Base-by-base conservation (phyloP, 1,140 invertebrate genomes). In the Eupristina koningsbergeri region DNA sequence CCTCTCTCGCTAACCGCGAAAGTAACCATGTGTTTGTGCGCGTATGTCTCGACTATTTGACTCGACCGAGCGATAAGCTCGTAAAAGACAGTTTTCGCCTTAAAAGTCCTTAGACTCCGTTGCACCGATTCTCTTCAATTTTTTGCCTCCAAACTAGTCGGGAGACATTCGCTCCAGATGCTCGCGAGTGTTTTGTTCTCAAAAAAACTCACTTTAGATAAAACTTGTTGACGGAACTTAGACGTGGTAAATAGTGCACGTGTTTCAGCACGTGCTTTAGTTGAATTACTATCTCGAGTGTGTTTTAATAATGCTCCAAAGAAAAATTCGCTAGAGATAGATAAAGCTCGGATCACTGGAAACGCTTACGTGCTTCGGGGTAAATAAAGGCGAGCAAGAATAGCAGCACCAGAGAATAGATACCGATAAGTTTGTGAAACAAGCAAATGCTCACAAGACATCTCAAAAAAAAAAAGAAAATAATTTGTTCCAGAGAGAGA, bases 21-120 rank as follows among this genome's bases (percentile, higher is more conserved):
- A 39, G 41, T n/a, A n/a, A 6, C 26, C 34, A 34, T 19, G 22
- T 13, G 39, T 50, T 64, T 9, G 19, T n/a, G 29, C n/a, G 36
- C n/a, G 36, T 26, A 69, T 50, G 53, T 53, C 74, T 41, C 81
- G 81, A 50, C 61, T 45, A 83, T 83, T 77, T 31, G 63, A 58
- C 81, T 78, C 47, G 47, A 71, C 58, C 41, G 13, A 31, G 63
- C 50, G 71, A 84, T 80, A 80, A 80, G 77, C 77, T 79, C 76
- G 83, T 80, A 78, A 80, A 80, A 74, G 63, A 36, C 53, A 50
- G 34, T 80, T 84, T 80, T 84, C 67, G 69, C 83, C 77, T 84
- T 80, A 80, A 84, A 84, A 80, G 76, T 79, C 73, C 63, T 76
- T 63, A n/a, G n/a, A n/a, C 58, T 19, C 45, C 67, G 29, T 47